Conservation (phyloP, 2,797 vertebrate species). For the Vespertilio murinus region DNA sequence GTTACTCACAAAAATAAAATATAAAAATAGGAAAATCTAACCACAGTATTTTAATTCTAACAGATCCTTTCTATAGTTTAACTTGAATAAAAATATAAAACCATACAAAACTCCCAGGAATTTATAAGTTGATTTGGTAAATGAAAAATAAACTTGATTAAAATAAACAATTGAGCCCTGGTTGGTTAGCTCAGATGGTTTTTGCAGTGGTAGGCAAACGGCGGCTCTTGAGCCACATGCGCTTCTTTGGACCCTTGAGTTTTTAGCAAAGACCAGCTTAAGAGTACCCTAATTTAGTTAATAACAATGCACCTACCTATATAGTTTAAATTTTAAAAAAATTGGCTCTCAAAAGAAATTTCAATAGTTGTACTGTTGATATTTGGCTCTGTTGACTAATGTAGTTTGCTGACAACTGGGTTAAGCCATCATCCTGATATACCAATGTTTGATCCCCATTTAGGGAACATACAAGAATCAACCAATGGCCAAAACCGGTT, state of each 20-base stretch:
- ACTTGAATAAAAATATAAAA: slow-evolving; percentile 20
- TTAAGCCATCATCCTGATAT: background rate
- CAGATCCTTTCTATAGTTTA: background rate
- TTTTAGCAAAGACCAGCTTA: too few relatives aligned
- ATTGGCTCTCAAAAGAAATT: too few relatives aligned
- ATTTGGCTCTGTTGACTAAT: too few relatives aligned
- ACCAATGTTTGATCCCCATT: background rate
- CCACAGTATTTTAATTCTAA: slow-evolving; percentile 44
- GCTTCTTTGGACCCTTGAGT: too few relatives aligned
- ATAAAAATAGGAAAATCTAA: slow-evolving; percentile 27
- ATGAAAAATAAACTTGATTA: background rate
- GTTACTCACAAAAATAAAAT: slow-evolving; percentile 47
- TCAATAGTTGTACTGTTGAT: too few relatives aligned
- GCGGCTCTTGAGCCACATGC: too few relatives aligned
- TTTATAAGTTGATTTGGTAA: slow-evolving; percentile 42
- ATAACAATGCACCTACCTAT: too few relatives aligned
- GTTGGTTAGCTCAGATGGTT: background rate
- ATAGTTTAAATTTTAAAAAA: too few relatives aligned
- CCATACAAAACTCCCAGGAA: background rate
- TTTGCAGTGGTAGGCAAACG: too few relatives aligned
- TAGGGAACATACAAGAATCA: background rate
- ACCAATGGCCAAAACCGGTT: too few relatives aligned
- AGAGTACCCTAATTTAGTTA: too few relatives aligned
- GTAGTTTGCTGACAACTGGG: too few relatives aligned
- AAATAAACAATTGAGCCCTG: background rate